Base-by-base conservation (phyloP, 2,797 vertebrate genomes). In the Eulemur coronatus region DNA sequence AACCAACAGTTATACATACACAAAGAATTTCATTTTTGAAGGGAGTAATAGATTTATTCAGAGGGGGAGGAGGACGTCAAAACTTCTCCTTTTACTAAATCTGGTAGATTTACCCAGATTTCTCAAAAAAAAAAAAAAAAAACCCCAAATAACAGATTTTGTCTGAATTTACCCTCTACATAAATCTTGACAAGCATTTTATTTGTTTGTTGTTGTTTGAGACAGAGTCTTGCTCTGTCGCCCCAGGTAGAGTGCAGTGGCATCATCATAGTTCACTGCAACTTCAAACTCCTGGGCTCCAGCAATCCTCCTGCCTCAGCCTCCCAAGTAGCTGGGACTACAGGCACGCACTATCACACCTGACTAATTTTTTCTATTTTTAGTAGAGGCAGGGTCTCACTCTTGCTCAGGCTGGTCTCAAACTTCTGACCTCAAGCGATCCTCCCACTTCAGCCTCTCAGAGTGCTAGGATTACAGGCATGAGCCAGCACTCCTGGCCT, bases 291-390 rank as follows among this genome's bases (percentile, higher is more conserved):
- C 61, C 30, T 63, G 61, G 61, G 61, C 61, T 63, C 30, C 15
- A 63, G 4, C 7, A 6, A 63, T 63, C 61, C 61, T 63, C 61
- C 13, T 63, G 13, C 30, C 61, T 63, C 61, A 63, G 61, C 61
- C 30, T 17, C 61, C 7, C 3, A 6, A 63, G 30, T 63, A 63
- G 61, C 61, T 33, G 61, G 30, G 61, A 33, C 14, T 33, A 63
- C 7, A 15, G 30, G 61, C 1, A 0, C 7, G 0, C 12, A 11
- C 30, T 6, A 4, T 13, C 61, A 63, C 2, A 2, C 14, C 14
- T 7, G 7, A 6, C 61, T 63, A 33, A 63, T 63, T 63, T 63
- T 63, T 63, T 33, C 30, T 7, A 33, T 63, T 63, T 63, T 63
- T 15, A 15, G 5, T 33, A 63, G 14, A 33, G 30, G 30, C 30